Conservation (phyloP, 2,888 invertebrate species). For the Nomada fucata region DNA sequence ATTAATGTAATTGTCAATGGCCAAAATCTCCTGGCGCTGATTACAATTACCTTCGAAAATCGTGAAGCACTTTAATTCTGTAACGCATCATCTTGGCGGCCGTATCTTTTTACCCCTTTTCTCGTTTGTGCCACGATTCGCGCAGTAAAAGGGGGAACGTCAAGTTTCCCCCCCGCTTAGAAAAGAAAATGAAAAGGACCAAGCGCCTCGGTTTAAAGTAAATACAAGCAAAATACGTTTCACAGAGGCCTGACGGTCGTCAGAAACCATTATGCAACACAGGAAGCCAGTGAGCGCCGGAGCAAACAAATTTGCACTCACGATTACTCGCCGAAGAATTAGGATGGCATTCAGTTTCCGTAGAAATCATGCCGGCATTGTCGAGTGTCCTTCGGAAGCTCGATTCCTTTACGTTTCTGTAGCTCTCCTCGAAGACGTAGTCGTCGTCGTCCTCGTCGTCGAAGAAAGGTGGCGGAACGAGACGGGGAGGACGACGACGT, state of each 20-base stretch:
- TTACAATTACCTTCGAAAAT: too few relatives aligned
- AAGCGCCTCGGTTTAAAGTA: slow-evolving; percentile 7
- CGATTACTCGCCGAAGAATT: slow-evolving; percentile 71
- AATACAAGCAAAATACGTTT: not conserved
- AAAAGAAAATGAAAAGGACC: not conserved
- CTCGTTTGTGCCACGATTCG: too few relatives aligned
- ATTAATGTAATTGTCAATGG: too few relatives aligned
- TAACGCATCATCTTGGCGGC: too few relatives aligned
- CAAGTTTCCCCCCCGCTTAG: not conserved
- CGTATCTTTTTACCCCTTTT: too few relatives aligned
- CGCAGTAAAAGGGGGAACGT: not conserved
- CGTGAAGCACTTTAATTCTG: too few relatives aligned
- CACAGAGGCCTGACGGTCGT: not conserved
- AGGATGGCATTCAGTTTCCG: slow-evolving; percentile 62
- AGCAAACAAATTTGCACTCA: slow-evolving; percentile 61
- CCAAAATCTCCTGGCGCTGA: too few relatives aligned
- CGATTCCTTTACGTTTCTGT: slow-evolving; percentile 6
- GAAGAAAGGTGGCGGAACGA: slow-evolving; percentile 38
- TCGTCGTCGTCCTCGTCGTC: slow-evolving; percentile 14
- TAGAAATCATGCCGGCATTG: slow-evolving; percentile 70
- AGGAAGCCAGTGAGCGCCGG: slow-evolving; percentile 17
- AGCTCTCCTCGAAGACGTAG: slow-evolving; percentile 6
- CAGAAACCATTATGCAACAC: not conserved
- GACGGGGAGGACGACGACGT: slow-evolving; percentile 15
- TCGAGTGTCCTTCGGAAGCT: slow-evolving; percentile 60